These are phyloP conservation scores for Machimus rusticus DNA, from an alignment of 2,888 invertebrate species.

Conservation along the genomic window DNA sequence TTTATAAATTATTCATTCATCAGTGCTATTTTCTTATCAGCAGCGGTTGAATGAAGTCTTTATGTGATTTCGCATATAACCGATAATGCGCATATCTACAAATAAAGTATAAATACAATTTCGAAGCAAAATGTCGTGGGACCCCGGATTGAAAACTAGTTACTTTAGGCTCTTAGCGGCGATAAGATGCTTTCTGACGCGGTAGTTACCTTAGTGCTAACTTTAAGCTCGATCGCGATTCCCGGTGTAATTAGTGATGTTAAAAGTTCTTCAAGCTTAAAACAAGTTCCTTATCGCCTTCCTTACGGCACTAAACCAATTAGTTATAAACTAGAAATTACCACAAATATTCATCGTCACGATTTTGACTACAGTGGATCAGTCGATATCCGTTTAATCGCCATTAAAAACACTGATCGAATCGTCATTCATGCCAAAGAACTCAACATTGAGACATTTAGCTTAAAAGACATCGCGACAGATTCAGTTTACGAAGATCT, in stretches of 20 bases:
- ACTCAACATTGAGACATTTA: background rate
- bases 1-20: background rate
- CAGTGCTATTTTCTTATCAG: background rate
- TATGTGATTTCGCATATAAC: background rate
- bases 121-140: background rate
- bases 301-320: conserved; percentile 1
- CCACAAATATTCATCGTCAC: background rate
- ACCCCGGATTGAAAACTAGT: background rate
- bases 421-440: background rate
- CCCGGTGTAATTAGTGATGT: background rate
- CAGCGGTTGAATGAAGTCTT: background rate
- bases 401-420: background rate
- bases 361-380: background rate
- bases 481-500: background rate
- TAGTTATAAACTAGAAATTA: background rate
- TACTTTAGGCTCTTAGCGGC: background rate
- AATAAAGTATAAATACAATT: background rate
- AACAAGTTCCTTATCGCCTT: background rate
- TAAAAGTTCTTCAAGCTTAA: background rate
- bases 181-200: background rate
- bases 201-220: background rate
- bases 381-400: background rate
- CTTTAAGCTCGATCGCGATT: background rate
- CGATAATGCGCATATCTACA: background rate
- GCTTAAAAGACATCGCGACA: background rate